These are phyloP conservation scores for Drosophila flavopinicola DNA, from an alignment of 2,888 invertebrate genomes.

Conservation along the genomic window DNA sequence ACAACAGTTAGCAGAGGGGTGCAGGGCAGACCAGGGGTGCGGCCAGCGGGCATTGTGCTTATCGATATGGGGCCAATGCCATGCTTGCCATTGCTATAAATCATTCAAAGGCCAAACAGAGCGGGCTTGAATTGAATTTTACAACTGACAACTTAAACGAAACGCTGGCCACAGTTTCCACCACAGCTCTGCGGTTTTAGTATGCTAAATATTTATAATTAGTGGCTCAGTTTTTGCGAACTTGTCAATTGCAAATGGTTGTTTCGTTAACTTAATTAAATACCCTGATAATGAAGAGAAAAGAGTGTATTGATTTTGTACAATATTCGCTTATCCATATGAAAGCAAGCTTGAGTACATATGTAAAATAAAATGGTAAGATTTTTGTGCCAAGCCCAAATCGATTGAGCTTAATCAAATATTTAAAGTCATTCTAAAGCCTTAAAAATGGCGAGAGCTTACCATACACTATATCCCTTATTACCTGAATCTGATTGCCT, in stretches of 20 bases:
- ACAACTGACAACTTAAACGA: slow-evolving; percentile 68
- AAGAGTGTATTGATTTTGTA: not conserved
- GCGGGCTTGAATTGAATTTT: slow-evolving; percentile 64
- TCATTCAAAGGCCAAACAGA: slow-evolving; percentile 68
- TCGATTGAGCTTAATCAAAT: too few species aligned
- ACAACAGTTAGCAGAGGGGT: not conserved
- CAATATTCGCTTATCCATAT: too few species aligned
- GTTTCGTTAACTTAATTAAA: not conserved
- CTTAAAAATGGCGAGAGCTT: too few species aligned
- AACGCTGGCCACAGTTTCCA: slow-evolving; percentile 24
- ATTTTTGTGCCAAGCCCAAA: too few species aligned
- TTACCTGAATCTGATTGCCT: too few species aligned
- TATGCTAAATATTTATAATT: slow-evolving; percentile 52
- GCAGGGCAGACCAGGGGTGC: slow-evolving; percentile 11
- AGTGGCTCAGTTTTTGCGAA: slow-evolving; percentile 25
- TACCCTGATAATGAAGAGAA: not conserved
- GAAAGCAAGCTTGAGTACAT: too few species aligned
- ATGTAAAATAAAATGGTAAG: too few species aligned
- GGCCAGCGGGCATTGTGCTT: slow-evolving; percentile 66
- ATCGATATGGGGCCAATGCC: slow-evolving; percentile 69
- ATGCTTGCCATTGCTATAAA: slow-evolving; percentile 60
- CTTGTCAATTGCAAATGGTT: slow-evolving; percentile 61
- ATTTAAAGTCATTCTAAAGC: too few species aligned
- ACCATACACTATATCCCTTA: too few species aligned
- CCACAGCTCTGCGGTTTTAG: not conserved